Evolutionary conservation across 92 coral and sea anemone species (phyloP), one percentile per base, ranked within the genome.

Genomic region (Heliopora coerulea): DNA sequence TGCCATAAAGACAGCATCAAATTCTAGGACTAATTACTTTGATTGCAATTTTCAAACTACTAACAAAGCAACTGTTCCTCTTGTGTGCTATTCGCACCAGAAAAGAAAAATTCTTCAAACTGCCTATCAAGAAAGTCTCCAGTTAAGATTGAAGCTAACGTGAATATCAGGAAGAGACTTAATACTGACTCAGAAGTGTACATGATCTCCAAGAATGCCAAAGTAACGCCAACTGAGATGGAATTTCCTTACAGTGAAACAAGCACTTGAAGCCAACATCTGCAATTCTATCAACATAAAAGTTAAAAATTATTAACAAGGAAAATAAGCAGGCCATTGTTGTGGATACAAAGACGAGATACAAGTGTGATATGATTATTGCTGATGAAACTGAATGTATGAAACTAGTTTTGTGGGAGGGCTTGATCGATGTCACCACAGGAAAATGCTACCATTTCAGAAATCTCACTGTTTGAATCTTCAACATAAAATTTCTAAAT

Each of bases 141-240:
- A 56, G 69, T 80, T 62, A 80, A 69, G 40, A 79, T 50, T 18
- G 72, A 23, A 54, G 81, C 68, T 68, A 69, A 49, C 31, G 49
- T 62, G 27, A 72, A 80, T 56, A 57, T 56, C 80, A 72, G 49
- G 32, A 80, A 80, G 80, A 74, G 85, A 74, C 62, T 60, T 32
- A 30, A 23, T 68, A 59, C 86, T 18, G 35, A 74, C 49, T 72
- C n/a, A 59, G 87, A 83, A 26, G 85, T 82, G 66, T 81, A 85
- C 75, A 60, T 75, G 49, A 82, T 88, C 37, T 59, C 82, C 56
- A 88, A 88, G 75, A 78, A 77, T 33, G 82, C 89, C 37, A 85
- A 88, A 64, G 65, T 85, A 62, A 83, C 58, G 52, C 26, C 68
- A 37, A 49, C 86, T 73, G 69, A 59, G 35, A 78, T 86, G 50